Evolutionary conservation across 2,888 invertebrate species (phyloP), one percentile per base, ranked within the genome.

Genomic region (Desoria tigrina): DNA sequence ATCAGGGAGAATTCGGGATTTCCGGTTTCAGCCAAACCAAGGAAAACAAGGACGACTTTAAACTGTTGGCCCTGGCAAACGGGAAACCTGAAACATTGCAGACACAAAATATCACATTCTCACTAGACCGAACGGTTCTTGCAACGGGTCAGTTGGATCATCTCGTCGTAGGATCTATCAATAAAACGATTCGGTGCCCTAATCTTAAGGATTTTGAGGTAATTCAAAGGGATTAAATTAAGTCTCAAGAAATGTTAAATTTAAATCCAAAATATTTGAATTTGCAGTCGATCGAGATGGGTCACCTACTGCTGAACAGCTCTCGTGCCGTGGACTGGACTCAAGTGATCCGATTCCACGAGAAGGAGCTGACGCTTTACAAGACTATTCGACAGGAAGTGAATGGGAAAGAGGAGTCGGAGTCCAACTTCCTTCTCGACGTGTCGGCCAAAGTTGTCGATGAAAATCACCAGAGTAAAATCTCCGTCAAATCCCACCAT

Each of bases 401-500:
- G 2, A 50, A 21, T 18, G 37, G 50, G 16, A 50, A 7, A 28
- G 51, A 32, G 11, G 39, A 18, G 24, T 27, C 39, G 6, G 14
- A 58, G 1, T 28, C n/a, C 32, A 39, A 14, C 3, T 54, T 23
- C 27, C 37, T 65, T 4, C 32, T 65, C 9, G 54, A 65, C 23
- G 18, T 65, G 6, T 23, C 28, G 9, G 32, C 53, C 7, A 60
- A 60, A n/a, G 2, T 45, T 14, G 26, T 37, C 14, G 39, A 54
- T 6, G 60, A 60, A 42, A 65, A 55, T 28, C 55, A 65, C 14
- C 65, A 65, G 37, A 42, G 32, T 14, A 65, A 65, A 49, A 23
- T 60, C 26, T 42, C 42, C 24, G n/a, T 55, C 28, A 45, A 24
- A 23, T 54, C 60, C 18, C 28, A 58, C 39, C 51, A 16, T 50